These are phyloP conservation scores for Microtus obscurus DNA, from an alignment of 2,797 vertebrate species.

Conservation along the genomic window DNA sequence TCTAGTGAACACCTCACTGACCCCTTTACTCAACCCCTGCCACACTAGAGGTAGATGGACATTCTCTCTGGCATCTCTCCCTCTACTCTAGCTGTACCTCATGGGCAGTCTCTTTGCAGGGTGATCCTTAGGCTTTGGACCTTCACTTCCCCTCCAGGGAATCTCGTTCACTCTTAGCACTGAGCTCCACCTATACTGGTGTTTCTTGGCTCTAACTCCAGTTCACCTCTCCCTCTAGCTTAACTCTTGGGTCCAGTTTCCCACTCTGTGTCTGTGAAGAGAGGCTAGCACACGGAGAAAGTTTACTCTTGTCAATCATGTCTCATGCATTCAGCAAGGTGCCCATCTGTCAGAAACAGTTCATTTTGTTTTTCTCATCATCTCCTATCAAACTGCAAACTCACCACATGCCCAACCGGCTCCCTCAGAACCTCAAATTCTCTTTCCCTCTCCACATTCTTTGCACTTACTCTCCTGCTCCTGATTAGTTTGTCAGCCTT, in stretches of 20 bases:
- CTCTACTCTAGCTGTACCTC: background rate
- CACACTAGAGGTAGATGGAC: background rate
- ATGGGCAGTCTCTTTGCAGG: background rate
- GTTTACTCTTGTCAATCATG: background rate
- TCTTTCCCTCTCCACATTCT: background rate
- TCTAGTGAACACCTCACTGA: background rate
- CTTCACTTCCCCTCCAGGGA: background rate
- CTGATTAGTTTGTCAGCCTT: background rate
- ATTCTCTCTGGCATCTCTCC: background rate
- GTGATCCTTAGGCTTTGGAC: background rate
- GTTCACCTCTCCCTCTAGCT: background rate
- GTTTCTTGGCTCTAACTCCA: background rate
- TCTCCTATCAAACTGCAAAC: background rate
- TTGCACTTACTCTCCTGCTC: background rate
- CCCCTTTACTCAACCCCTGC: background rate
- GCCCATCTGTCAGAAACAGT: background rate
- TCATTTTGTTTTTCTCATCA: background rate
- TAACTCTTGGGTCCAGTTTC: background rate
- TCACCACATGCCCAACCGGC: background rate
- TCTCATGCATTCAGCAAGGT: background rate
- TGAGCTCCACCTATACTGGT: background rate
- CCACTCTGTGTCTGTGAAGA: background rate
- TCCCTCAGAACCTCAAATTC: background rate
- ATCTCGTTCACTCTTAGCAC: background rate
- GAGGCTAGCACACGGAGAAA: background rate